Conservation (phyloP, 2,113 vertebrate genomes). For the Casuarius casuarius region DNA sequence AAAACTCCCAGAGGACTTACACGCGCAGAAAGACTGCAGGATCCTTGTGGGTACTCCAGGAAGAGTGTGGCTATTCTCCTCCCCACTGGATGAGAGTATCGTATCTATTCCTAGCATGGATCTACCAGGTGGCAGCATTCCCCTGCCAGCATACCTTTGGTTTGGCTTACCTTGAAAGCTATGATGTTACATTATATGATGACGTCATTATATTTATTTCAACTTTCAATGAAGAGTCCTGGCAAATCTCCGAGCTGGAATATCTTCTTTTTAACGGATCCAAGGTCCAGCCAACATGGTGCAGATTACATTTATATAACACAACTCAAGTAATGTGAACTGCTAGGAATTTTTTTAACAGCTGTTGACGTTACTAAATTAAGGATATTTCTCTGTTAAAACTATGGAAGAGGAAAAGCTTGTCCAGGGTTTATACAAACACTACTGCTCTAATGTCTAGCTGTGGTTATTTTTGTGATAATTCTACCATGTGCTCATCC, state of each 20-base stretch:
- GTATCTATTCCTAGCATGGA: slow-evolving; percentile 49
- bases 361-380: slow-evolving; percentile 35
- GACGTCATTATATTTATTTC: slow-evolving; percentile 67
- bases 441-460: neutral
- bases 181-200: slow-evolving; percentile 64
- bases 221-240: slow-evolving; percentile 51
- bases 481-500: neutral
- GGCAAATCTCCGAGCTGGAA: slow-evolving; percentile 44
- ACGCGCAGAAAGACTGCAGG: neutral
- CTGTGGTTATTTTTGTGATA: neutral
- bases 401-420: slow-evolving; percentile 1
- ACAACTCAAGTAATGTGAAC: slow-evolving; percentile 32
- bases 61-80: slow-evolving; percentile 17
- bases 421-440: neutral
- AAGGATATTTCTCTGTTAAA: slow-evolving; percentile 43
- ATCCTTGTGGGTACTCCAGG: slow-evolving; percentile 29
- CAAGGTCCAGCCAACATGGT: slow-evolving; percentile 19
- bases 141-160: slow-evolving; percentile 66
- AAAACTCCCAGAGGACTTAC: slow-evolving; percentile 13
- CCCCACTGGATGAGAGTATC: neutral
- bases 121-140: slow-evolving; percentile 58
- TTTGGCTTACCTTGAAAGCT: slow-evolving; percentile 67
- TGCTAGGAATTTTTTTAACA: slow-evolving; percentile 1
- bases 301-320: slow-evolving; percentile 24
- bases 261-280: slow-evolving; percentile 55